Evolutionary conservation across 2,113 vertebrate genomes (phyloP), one percentile per base, ranked within the genome.

Genomic region (Leiothrix lutea): DNA sequence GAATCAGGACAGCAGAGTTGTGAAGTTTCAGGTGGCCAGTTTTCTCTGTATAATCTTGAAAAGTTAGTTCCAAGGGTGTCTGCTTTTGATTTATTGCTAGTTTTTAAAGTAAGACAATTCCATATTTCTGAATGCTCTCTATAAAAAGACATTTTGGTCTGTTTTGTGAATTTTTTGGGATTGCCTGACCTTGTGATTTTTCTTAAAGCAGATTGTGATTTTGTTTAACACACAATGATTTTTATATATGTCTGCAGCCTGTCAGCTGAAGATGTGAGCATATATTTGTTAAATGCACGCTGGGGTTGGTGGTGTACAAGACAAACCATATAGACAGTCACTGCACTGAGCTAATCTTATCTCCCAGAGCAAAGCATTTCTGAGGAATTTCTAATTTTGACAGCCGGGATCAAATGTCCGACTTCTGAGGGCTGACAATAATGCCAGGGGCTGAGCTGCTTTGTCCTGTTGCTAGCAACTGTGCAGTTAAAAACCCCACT

Each of bases 381-480:
- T 86, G 72, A 92, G 36, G 91, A 92, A 95, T 92, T 97, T 95
- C 91, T 95, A 95, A 97, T 93, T 92, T 93, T 83, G 67, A 94
- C 91, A 91, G 40, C 86, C 53, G 28, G 73, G 91, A 95, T 97
- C 92, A 95, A 88, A 91, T 91, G 86, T 67, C 81, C 91, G 47
- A 92, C 95, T 97, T 95, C 89, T 95, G 86, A 96, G 53, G 71
- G 67, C 92, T 97, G 75, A 81, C 91, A 95, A 70, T 94, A 95
- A 90, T 88, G 82, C 81, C 93, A 91, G 79, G 54, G 58, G 83
- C 80, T 93, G 92, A 92, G 71, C 88, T 61, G 89, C 92, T 95
- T 97, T 96, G 94, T 95, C 94, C 90, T 96, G 90, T 94, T 96
- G 95, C 50, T 94, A 97, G 95, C 94, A 96, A 92, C 93, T 91